Evolutionary conservation across 1,140 invertebrate genomes (phyloP).

Genomic region (Achroia grisella): DNA sequence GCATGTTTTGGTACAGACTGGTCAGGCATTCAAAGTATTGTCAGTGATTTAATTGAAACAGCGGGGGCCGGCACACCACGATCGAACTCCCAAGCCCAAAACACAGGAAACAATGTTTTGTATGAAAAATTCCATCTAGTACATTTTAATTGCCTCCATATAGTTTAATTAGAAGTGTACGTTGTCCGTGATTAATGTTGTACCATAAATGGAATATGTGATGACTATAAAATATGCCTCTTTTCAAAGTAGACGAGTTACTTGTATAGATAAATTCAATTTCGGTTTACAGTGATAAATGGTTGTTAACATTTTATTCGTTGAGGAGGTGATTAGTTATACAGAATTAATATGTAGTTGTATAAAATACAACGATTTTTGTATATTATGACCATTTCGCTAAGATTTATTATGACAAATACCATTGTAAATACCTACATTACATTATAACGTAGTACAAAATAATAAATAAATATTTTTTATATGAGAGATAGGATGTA

Average conservation of each 20-base stretch:
- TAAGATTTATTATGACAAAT: no score
- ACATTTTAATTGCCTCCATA: conserved; percentile 60
- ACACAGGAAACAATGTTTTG: conserved; percentile 62
- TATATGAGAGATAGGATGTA: no score
- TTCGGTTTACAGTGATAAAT: conserved; percentile 15
- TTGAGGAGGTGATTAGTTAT: no score
- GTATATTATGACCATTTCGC: no score
- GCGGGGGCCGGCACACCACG: conserved; percentile 41
- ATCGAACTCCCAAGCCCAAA: conserved; percentile 25
- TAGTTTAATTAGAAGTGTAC: conserved; percentile 58
- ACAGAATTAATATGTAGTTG: no score
- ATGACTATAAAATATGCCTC: conserved; percentile 30
- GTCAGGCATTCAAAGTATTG: conserved; percentile 60
- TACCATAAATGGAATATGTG: conserved; percentile 38
- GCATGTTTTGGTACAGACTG: conserved; percentile 48
- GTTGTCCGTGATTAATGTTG: conserved; percentile 54
- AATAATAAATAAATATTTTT: no score
- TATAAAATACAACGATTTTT: no score
- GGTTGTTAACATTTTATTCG: conserved; percentile 1
- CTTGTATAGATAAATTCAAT: conserved; percentile 11
- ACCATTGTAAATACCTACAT: no score
- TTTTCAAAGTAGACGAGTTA: neutral
- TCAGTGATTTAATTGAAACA: conserved; percentile 71
- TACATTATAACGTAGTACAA: no score
- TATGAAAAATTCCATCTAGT: conserved; percentile 57